These are phyloP conservation scores for Bovichtus variegatus DNA, from an alignment of 2,797 vertebrate species.

Conservation along the genomic window DNA sequence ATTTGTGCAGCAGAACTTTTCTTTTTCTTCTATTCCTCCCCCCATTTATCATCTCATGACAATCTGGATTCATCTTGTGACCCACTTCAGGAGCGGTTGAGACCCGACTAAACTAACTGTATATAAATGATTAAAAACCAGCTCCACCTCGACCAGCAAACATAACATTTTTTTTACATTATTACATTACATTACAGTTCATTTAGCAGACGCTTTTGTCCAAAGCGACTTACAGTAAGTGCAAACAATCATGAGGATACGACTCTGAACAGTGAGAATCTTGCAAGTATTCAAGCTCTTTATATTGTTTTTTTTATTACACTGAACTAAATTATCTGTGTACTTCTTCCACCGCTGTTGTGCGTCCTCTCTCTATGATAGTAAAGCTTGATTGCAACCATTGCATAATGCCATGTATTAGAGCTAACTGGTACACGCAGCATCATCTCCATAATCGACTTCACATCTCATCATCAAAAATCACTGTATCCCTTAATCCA, in stretches of 20 bases:
- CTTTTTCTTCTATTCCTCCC: neutral
- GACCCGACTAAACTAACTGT: neutral
- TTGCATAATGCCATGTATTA: slow-evolving; percentile 10
- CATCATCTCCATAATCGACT: slow-evolving; percentile 35
- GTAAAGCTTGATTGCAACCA: neutral
- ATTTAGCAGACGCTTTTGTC: too few species aligned
- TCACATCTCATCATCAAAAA: slow-evolving; percentile 49
- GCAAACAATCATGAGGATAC: too few species aligned
- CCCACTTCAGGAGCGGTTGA: neutral
- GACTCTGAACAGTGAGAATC: too few species aligned
- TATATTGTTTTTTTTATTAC: neutral
- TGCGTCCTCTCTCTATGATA: neutral
- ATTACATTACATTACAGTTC: too few species aligned
- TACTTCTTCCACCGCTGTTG: neutral
- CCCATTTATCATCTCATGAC: neutral
- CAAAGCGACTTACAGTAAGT: too few species aligned
- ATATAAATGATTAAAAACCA: neutral
- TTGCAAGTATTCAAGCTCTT: too few species aligned
- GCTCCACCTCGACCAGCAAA: neutral
- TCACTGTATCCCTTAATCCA: slow-evolving; percentile 38
- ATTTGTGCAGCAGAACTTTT: neutral
- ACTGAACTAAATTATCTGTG: neutral
- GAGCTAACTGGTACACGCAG: slow-evolving; percentile 2
- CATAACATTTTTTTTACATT: too few species aligned
- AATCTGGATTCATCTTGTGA: neutral